phyloP scores from a whole-genome alignment of 2,888 invertebrate genomes.

The Mylabris sibirica region DNA sequence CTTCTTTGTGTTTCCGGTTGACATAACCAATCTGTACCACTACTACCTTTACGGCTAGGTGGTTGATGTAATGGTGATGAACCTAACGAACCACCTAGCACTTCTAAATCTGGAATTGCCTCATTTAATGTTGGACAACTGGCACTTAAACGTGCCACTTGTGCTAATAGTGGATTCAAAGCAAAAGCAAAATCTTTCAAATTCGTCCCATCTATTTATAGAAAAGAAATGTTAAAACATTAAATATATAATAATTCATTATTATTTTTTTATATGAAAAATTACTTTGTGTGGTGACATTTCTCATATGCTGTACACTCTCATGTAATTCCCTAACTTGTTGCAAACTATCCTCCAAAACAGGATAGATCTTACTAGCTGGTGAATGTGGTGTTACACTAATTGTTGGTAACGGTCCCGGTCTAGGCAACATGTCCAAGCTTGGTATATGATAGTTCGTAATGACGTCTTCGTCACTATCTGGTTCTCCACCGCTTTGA shows the following conservation, averaged over 20 bases:
- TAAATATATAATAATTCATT: slow-evolving; percentile 1
- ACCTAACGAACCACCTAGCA: slow-evolving; percentile 60
- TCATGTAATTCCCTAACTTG: slow-evolving; percentile 79
- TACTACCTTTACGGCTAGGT: slow-evolving; percentile 70
- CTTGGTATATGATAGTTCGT: slow-evolving; percentile 70
- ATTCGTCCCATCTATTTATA: slow-evolving; percentile 39
- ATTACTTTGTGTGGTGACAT: slow-evolving; percentile 64
- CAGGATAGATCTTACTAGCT: slow-evolving; percentile 74
- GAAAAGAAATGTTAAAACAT: background rate
- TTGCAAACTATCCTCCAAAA: slow-evolving; percentile 73
- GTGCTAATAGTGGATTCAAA: slow-evolving; percentile 58
- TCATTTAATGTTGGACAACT: slow-evolving; percentile 78
- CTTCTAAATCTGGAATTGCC: slow-evolving; percentile 59
- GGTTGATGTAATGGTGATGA: slow-evolving; percentile 62
- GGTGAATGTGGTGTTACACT: slow-evolving; percentile 90
- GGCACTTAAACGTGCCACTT: slow-evolving; percentile 69
- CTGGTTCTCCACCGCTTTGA: slow-evolving; percentile 74
- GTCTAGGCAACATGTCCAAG: slow-evolving; percentile 48
- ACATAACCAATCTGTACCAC: slow-evolving; percentile 63
- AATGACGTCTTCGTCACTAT: slow-evolving; percentile 83
- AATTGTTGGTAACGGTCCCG: slow-evolving; percentile 75
- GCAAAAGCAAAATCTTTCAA: slow-evolving; percentile 56
- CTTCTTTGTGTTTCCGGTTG: slow-evolving; percentile 66
- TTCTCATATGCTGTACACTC: slow-evolving; percentile 79
- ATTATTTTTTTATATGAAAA: background rate